Percentiles rank a stretch among this genome's conserved stretches.
These are phyloP conservation scores for Agrochola macilenta DNA, from an alignment of 2,888 invertebrate genomes.

Conservation along the genomic window DNA sequence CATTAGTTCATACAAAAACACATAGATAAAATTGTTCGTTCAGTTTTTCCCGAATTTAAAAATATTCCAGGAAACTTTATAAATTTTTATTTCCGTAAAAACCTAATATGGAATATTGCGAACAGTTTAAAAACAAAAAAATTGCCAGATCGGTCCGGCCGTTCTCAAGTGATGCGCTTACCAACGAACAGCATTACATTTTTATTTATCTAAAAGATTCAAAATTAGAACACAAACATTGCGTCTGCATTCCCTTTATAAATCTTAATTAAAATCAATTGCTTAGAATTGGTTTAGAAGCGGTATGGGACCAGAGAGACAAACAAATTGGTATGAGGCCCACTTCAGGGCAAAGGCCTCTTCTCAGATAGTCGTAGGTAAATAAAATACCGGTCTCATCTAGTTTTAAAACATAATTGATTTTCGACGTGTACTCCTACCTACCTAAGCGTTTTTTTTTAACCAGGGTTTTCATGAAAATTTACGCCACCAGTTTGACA, in stretches of 20 bases:
- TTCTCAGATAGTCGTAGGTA: too few species aligned
- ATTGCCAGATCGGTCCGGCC: background rate
- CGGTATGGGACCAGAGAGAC: background rate
- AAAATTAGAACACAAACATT: background rate
- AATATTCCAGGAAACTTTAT: too few species aligned
- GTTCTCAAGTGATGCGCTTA: background rate
- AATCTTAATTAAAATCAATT: conserved; percentile 18
- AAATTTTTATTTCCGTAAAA: too few species aligned
- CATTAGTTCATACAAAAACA: background rate
- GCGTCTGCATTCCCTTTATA: background rate
- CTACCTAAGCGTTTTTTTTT: too few species aligned
- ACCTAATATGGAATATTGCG: too few species aligned
- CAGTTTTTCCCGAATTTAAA: too few species aligned
- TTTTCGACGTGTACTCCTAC: too few species aligned
- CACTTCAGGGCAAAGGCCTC: background rate
- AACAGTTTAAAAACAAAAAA: background rate
- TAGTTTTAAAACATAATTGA: too few species aligned
- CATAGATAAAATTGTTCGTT: too few species aligned
- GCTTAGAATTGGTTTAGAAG: conserved; percentile 2
- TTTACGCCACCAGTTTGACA: too few species aligned
- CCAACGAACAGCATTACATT: background rate
- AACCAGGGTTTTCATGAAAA: too few species aligned
- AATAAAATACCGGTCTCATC: too few species aligned
- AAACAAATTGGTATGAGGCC: background rate
- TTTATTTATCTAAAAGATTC: background rate